Conservation (phyloP, 2,797 vertebrate genomes). For the Neostethus bicornis region DNA sequence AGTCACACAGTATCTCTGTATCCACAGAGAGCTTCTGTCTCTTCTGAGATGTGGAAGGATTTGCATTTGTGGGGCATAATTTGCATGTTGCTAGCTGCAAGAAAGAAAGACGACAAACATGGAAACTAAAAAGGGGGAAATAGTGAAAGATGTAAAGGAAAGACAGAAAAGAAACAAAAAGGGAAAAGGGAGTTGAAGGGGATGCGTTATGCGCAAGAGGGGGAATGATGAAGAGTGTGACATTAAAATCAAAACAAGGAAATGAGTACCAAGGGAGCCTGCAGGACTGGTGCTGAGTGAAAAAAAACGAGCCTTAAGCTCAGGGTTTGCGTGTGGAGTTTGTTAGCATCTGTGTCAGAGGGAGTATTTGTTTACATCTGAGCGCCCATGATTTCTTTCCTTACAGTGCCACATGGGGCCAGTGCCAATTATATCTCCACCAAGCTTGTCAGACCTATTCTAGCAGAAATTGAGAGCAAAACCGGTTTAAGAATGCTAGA, state of each 20-base stretch:
- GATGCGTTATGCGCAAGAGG: constrained; percentile 6
- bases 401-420: constrained; percentile 67
- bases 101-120: constrained; percentile 18
- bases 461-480: constrained; percentile 38
- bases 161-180: neutral
- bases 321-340: constrained; percentile 9
- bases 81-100: constrained; percentile 64
- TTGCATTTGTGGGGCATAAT: constrained; percentile 72
- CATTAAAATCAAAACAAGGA: constrained; percentile 70
- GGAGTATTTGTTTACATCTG: constrained; percentile 64
- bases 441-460: constrained; percentile 45
- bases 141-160: constrained; percentile 5
- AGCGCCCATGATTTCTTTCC: constrained; percentile 56
- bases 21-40: constrained; percentile 58
- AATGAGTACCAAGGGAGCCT: constrained; percentile 62
- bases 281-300: constrained; percentile 57
- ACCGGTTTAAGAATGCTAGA: constrained; percentile 25
- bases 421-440: constrained; percentile 66
- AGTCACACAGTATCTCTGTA: constrained; percentile 17
- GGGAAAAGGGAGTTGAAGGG: neutral
- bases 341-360: constrained; percentile 29
- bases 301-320: constrained; percentile 50
- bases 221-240: constrained; percentile 33
- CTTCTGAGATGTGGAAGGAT: constrained; percentile 51
- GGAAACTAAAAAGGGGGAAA: neutral